Conservation (phyloP, 2,797 vertebrate genomes). For the Hozukius guyotensis region DNA sequence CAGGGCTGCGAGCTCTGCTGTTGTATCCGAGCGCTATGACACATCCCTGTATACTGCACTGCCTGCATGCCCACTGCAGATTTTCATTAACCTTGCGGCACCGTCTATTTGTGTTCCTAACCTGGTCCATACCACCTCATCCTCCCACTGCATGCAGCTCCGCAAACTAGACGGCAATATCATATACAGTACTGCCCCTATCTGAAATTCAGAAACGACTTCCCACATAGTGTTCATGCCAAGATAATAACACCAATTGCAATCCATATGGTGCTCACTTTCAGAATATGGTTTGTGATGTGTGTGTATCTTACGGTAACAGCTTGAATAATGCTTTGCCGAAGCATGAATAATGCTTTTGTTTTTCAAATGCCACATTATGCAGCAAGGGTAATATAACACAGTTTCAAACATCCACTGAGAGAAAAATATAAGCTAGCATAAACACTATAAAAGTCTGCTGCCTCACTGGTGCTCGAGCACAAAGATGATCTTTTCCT, state of each 20-base stretch:
- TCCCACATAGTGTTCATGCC: conserved; percentile 28
- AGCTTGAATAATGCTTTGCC: conserved; percentile 29
- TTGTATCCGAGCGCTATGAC: conserved; percentile 53
- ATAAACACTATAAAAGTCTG: conserved; percentile 33
- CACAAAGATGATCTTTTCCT: conserved; percentile 28
- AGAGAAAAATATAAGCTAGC: conserved; percentile 10
- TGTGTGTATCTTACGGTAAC: not conserved
- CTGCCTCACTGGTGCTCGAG: conserved; percentile 1
- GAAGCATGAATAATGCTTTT: conserved; percentile 42
- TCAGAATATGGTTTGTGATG: conserved; percentile 1
- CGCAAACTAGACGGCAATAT: conserved; percentile 17
- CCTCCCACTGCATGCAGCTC: conserved; percentile 42
- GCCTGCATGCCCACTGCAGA: conserved; percentile 59
- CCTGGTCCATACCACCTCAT: conserved; percentile 39
- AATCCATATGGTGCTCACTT: conserved; percentile 27
- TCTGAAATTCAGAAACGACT: conserved; percentile 41
- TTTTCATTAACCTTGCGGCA: conserved; percentile 69
- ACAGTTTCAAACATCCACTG: conserved; percentile 4
- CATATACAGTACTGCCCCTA: not conserved
- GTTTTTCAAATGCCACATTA: conserved; percentile 41
- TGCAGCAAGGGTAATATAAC: not conserved
- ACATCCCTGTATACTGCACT: conserved; percentile 44
- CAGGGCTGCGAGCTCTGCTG: conserved; percentile 33
- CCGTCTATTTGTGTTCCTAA: conserved; percentile 45
- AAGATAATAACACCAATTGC: not conserved